A percentile compares a stretch with the other conserved stretches of the same genome.
phyloP scores from a whole-genome alignment of 2,888 invertebrate genomes.

The Phyllotreta cruciferae region DNA sequence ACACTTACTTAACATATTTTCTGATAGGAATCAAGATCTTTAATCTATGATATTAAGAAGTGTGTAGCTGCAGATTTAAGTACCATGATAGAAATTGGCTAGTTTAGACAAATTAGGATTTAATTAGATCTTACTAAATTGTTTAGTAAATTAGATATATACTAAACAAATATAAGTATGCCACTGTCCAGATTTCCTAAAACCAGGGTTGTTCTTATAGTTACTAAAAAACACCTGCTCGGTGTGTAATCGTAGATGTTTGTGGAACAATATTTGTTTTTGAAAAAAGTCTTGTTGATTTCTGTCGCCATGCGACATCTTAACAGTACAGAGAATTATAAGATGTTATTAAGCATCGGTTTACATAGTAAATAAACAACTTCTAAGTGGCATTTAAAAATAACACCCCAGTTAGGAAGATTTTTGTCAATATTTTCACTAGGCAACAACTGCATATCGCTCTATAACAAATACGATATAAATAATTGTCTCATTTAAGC shows the following conservation, averaged over 20 bases:
- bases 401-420: constrained; percentile 21
- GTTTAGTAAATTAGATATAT: too few relatives aligned
- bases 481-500: too few relatives aligned
- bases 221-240: constrained; percentile 28
- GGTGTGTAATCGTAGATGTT: constrained; percentile 35
- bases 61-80: too few relatives aligned
- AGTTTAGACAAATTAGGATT: not conserved
- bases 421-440: constrained; percentile 24
- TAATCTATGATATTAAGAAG: too few relatives aligned
- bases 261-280: constrained; percentile 33
- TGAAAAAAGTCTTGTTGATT: constrained; percentile 25
- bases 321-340: constrained; percentile 6
- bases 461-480: not conserved
- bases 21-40: not conserved
- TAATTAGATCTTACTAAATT: not conserved
- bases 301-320: constrained; percentile 17
- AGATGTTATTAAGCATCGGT: constrained; percentile 24
- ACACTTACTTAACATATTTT: not conserved
- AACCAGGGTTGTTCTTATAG: constrained; percentile 1
- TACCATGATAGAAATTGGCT: too few relatives aligned
- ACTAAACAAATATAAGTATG: not conserved
- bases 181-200: constrained; percentile 4
- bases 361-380: constrained; percentile 27
- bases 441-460: not conserved
- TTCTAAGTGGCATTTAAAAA: constrained; percentile 18